These are phyloP conservation scores for Drosophila ochracea DNA, from an alignment of 2,888 invertebrate genomes.

Conservation along the genomic window DNA sequence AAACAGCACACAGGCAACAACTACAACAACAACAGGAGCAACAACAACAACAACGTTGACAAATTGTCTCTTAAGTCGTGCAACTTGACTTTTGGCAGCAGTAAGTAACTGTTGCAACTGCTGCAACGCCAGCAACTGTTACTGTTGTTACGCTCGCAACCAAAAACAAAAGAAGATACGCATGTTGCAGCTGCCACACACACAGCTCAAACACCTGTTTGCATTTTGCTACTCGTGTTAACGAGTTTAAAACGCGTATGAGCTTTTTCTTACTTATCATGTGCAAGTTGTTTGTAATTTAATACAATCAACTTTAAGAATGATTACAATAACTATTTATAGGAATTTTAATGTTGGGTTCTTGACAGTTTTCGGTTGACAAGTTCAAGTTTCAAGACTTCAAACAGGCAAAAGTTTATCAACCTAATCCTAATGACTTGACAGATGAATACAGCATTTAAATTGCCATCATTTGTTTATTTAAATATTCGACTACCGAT, in stretches of 20 bases:
- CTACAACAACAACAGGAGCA: slow-evolving; percentile 36
- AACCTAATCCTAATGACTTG: not conserved
- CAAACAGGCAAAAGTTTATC: too few species aligned
- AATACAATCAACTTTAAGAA: slow-evolving; percentile 1
- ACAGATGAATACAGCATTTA: not conserved
- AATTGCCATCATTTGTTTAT: not conserved
- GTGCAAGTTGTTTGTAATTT: slow-evolving; percentile 4
- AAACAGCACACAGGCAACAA: slow-evolving; percentile 34
- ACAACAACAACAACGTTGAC: slow-evolving; percentile 30
- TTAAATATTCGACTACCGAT: not conserved
- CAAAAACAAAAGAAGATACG: slow-evolving; percentile 34
- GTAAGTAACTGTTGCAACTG: slow-evolving; percentile 40
- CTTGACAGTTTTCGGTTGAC: not conserved
- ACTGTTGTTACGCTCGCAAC: slow-evolving; percentile 66
- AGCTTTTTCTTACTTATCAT: slow-evolving; percentile 3
- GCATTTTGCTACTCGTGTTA: slow-evolving; percentile 27
- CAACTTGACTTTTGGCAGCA: slow-evolving; percentile 68
- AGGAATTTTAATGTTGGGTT: not conserved
- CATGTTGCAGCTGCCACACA: slow-evolving; percentile 16
- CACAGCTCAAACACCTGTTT: slow-evolving; percentile 5
- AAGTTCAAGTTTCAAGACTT: not conserved
- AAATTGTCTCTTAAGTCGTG: slow-evolving; percentile 61
- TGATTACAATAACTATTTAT: not conserved
- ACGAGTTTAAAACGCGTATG: slow-evolving; percentile 37
- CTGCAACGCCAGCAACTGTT: slow-evolving; percentile 58